Conservation (phyloP, 2,888 invertebrate genomes). For the Aricia artaxerxes region DNA sequence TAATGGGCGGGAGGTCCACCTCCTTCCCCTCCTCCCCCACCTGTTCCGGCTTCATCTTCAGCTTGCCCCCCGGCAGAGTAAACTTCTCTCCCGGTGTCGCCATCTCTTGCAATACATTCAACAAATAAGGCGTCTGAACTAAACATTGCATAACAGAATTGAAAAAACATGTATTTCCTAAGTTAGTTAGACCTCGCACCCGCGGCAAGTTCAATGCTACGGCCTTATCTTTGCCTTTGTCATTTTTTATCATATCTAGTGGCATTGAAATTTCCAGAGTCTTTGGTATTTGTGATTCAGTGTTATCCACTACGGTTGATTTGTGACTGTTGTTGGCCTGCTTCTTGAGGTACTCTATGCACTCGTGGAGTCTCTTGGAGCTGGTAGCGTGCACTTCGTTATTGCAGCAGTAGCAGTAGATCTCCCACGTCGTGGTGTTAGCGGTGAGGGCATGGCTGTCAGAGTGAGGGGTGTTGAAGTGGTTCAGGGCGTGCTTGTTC, state of each 20-base stretch:
- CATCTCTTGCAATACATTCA: conserved; percentile 86
- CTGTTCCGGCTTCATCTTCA: conserved; percentile 70
- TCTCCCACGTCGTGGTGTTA: conserved; percentile 85
- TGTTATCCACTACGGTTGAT: conserved; percentile 60
- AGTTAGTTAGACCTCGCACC: conserved; percentile 90
- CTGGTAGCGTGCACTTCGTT: conserved; percentile 82
- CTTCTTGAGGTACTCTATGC: conserved; percentile 87
- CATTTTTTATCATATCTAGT: conserved; percentile 53
- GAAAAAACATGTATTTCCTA: conserved; percentile 98
- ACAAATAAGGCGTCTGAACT: conserved; percentile 90
- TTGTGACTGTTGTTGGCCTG: conserved; percentile 62
- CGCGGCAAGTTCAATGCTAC: conserved; percentile 69
- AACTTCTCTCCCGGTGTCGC: conserved; percentile 85
- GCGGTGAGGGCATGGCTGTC: conserved; percentile 87
- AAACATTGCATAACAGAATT: conserved; percentile 97
- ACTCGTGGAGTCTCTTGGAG: conserved; percentile 86
- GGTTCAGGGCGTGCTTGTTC: conserved; percentile 86
- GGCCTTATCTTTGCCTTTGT: conserved; percentile 67
- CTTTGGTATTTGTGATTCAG: conserved; percentile 42
- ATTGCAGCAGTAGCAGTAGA: conserved; percentile 91
- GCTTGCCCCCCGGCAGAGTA: conserved; percentile 85
- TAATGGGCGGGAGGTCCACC: conserved; percentile 82
- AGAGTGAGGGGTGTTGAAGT: conserved; percentile 87
- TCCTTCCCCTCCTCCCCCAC: conserved; percentile 72
- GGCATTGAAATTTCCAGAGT: conserved; percentile 51